Evolutionary conservation across 2,113 vertebrate genomes (phyloP), one percentile per base, ranked within the genome.

Genomic region (Pseudolaguvia tuberculata): DNA sequence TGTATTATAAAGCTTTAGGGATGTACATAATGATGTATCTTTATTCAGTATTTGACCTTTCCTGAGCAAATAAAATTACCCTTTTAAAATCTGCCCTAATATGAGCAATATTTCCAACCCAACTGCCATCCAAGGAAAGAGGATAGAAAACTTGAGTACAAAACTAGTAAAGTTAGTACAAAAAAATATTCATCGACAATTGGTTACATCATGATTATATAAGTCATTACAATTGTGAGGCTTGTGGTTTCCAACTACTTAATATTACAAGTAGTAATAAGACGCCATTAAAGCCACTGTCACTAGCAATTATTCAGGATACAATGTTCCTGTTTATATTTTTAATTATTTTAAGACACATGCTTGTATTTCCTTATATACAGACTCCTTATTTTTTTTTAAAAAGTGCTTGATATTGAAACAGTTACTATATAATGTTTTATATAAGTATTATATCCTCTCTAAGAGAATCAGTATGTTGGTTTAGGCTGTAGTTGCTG

Each of bases 311-410:
- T 70, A 57, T 57, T 53, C 52, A 81, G 80, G 82, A 82, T 79
- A 80, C 79, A 78, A 83, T 75, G 55, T 66, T 75, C 78, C 61
- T 58, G 76, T 75, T 79, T 69, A 80, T 75, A 78, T 70, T 62
- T 81, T 71, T 85, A 82, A 80, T 78, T 80, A 85, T 81, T 75
- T 82, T 63, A 87, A 81, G 82, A 88, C 81, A 86, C 87, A 87
- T 89, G 88, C 87, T 85, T 87, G 82, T 55, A 85, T 82, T 87
- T 70, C 88, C 88, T 89, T 78, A 92, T 91, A 92, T 92, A 92
- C 91, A 92, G 83, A 92, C 83, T 86, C 85, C 85, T 88, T 42
- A 42, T 42, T 42, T 42, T 42, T 42, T 42, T 86, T 87, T 83
- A 83, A 88, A 84, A 89, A 87, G 87, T 91, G 87, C 87, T 88